Evolutionary conservation across 2,797 vertebrate genomes (phyloP), one percentile per base, ranked within the genome.

Genomic region (Iguana delicatissima): DNA sequence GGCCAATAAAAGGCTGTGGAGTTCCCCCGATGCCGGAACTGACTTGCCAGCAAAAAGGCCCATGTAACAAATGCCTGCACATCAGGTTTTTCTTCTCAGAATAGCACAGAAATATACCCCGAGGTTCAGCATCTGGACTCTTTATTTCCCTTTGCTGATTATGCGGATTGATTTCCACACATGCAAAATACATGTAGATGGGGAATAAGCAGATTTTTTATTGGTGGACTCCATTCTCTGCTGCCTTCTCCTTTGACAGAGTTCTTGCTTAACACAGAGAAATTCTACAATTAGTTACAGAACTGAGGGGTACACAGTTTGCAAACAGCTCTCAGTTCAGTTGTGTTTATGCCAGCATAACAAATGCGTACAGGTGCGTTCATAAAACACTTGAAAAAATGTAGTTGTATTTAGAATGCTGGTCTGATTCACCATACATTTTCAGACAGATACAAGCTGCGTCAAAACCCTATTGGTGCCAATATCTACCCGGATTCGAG

Each of bases 1-100:
- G 95, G 91, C 87, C 93, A 95, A 95, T 93, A 95, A 94, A 96
- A 91, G 92, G 85, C 93, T 91, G 92, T 91, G 93, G 95, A 91
- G 50, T 13, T 86, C 52, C 91, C 94, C 94, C 73, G 90, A 83
- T 79, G 57, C 79, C 88, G 55, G 84, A 94, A 89, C 74, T 29
- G 89, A 89, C 64, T 83, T 24, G 7, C 94, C 83, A 83, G 57
- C 92, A 92, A 94, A 80, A 89, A 94, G 93, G 92, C 92, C 91
- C 89, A 93, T 88, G 90, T 59, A 94, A 94, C 91, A 93, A 95
- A 93, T 94, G 94, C 82, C 89, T 87, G 81, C 84, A 82, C 92
- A 87, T 79, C 87, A 4, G 93, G 87, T 89, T 77, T 85, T 26
- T 73, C 88, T 93, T 92, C 84, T 89, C 0, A 87, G 91, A 62